Evolutionary conservation across 1,140 invertebrate genomes (phyloP), one percentile per base, ranked within the genome.

Genomic region (Ceratitis capitata): DNA sequence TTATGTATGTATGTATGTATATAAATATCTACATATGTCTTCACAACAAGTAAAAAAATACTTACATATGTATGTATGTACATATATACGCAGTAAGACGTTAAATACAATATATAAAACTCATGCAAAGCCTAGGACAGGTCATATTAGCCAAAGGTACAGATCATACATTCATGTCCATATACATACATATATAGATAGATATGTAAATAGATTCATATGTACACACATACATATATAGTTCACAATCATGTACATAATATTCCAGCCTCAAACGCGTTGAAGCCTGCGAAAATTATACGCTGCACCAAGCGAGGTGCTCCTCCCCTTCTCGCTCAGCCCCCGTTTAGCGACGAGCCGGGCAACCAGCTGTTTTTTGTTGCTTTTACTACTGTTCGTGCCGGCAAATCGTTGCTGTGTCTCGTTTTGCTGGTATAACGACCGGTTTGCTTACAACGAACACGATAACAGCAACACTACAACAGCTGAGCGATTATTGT

Each of bases 351-450:
- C 19, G 45, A 42, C n/a, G 42, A 12, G 39, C 12, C 69, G n/a
- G 69, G n/a, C 23, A 3, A 78, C 19, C 69, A 78, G 69, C 69
- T 78, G 69, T 78, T 78, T 85, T 78, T 85, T 83, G 78, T 85
- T 85, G 74, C 82, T 85, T 78, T 39, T 64, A 82, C 1, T 61
- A 56, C 19, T 47, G 74, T 85, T 51, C 39, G 7, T 61, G 51
- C 83, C 42, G 35, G 47, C 42, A 51, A 49, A 74, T 84, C 35
- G 47, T 85, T 45, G 45, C 35, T 85, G 29, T 14, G 53, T 69
- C 58, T 78, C 84, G 42, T 16, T 16, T 85, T 85, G 85, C 85
- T 78, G 85, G 85, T 58, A 61, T 42, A 85, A 83, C 82, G 85
- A 85, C 78, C 85, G 85, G 49, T 84, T 64, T 45, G 7, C 69